A percentile compares a stretch with the other conserved stretches of the same genome.
phyloP scores from a whole-genome alignment of 2,113 vertebrate genomes.

The Scophthalmus maximus region DNA sequence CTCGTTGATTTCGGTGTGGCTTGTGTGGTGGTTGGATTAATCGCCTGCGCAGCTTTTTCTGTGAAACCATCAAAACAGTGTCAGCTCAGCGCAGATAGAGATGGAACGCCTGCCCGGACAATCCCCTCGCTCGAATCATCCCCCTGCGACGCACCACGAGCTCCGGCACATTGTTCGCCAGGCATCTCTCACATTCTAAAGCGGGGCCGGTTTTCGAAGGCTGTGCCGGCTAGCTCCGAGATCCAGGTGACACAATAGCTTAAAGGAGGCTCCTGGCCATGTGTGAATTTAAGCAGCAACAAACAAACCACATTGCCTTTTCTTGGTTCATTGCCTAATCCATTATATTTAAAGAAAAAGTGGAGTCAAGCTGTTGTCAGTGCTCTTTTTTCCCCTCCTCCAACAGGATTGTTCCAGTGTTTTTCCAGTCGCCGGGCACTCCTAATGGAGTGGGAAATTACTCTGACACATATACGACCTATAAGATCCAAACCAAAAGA shows the following conservation, averaged over 20 bases:
- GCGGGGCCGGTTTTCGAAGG: conserved; percentile 40
- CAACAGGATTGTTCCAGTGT: conserved; percentile 77
- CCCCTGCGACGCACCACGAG: conserved; percentile 45
- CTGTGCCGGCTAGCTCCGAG: conserved; percentile 24
- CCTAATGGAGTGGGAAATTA: conserved; percentile 69
- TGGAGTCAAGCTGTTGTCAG: conserved; percentile 58
- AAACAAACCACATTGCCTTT: conserved; percentile 55
- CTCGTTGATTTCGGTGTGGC: conserved; percentile 48
- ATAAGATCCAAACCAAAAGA: conserved; percentile 60
- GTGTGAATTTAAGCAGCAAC: conserved; percentile 73
- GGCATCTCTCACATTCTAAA: conserved; percentile 49
- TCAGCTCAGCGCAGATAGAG: conserved; percentile 67
- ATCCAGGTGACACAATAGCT: conserved; percentile 79
- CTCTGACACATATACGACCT: conserved; percentile 71
- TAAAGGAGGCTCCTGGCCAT: conserved; percentile 59
- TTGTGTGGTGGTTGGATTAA: conserved; percentile 52
- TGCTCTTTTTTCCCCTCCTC: conserved; percentile 33
- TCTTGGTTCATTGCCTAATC: conserved; percentile 71
- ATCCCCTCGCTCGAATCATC: conserved; percentile 62
- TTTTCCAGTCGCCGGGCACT: conserved; percentile 49
- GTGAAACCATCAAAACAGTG: conserved; percentile 68
- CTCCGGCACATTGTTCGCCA: conserved; percentile 56
- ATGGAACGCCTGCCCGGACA: conserved; percentile 57
- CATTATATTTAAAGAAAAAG: conserved; percentile 65
- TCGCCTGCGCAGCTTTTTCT: conserved; percentile 50